These are phyloP conservation scores for Hypsopygia costalis DNA, from an alignment of 2,888 invertebrate genomes.

Conservation along the genomic window DNA sequence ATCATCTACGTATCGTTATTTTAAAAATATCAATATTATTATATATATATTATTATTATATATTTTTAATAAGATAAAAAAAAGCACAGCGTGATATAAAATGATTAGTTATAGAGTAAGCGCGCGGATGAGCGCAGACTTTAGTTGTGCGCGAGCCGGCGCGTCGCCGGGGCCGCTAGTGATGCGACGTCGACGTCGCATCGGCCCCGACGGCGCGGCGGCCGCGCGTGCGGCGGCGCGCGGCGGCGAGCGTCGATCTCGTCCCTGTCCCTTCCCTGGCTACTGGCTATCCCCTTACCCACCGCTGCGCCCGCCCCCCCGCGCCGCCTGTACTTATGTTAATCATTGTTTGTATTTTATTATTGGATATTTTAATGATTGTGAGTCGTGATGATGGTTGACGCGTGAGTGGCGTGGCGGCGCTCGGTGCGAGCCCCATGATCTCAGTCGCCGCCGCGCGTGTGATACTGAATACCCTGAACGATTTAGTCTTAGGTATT, in stretches of 20 bases:
- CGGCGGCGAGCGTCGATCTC: constrained; percentile 51
- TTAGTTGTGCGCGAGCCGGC: constrained; percentile 24
- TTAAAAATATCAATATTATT: constrained; percentile 79
- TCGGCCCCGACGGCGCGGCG: constrained; percentile 18
- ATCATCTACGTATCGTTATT: constrained; percentile 77
- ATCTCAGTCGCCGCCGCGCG: constrained; percentile 74
- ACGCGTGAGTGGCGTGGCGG: constrained; percentile 57
- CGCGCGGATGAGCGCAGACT: constrained; percentile 47
- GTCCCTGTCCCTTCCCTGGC: constrained; percentile 24
- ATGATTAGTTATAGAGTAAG: constrained; percentile 74
- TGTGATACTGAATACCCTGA: constrained; percentile 68
- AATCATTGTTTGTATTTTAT: constrained; percentile 58
- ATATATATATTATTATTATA: constrained; percentile 74
- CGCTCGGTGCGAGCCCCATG: constrained; percentile 54
- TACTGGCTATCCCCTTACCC: constrained; percentile 38
- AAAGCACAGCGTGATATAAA: constrained; percentile 81
- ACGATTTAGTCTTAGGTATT: constrained; percentile 73
- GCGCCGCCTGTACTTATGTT: constrained; percentile 56
- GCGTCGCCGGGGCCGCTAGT: constrained; percentile 25
- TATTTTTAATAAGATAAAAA: constrained; percentile 77
- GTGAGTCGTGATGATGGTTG: constrained; percentile 37
- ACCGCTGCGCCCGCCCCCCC: constrained; percentile 53
- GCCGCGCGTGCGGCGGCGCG: constrained; percentile 33
- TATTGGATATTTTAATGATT: constrained; percentile 45
- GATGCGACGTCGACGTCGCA: constrained; percentile 26